Percentiles rank a stretch among this genome's conserved stretches.
These are phyloP conservation scores for Pogonognathellus flavescens DNA, from an alignment of 1,140 invertebrate species.

Conservation along the genomic window DNA sequence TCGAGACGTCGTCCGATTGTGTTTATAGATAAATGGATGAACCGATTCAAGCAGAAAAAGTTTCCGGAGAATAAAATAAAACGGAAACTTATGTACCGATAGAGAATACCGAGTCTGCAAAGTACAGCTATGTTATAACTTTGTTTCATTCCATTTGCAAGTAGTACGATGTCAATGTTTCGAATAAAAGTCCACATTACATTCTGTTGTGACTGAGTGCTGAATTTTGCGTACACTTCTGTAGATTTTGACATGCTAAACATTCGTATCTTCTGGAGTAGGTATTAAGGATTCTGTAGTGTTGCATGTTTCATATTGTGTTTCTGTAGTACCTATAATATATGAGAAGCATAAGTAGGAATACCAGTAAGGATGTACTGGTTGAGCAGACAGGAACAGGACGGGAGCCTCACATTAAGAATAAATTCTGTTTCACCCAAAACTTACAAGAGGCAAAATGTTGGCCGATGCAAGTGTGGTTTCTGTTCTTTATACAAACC, in stretches of 20 bases:
- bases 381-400: too few species aligned
- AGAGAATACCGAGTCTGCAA: too few species aligned
- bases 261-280: not conserved
- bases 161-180: conserved; percentile 15
- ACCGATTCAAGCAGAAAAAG: conserved; percentile 45
- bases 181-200: not conserved
- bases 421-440: too few species aligned
- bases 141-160: conserved; percentile 23
- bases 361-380: too few species aligned
- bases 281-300: not conserved
- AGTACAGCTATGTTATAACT: not conserved
- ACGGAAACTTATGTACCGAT: conserved; percentile 14
- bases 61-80: conserved; percentile 41
- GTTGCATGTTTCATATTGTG: too few species aligned
- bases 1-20: conserved; percentile 47
- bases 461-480: too few species aligned
- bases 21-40: conserved; percentile 50
- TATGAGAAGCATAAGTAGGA: too few species aligned
- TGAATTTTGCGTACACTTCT: not conserved
- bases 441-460: too few species aligned
- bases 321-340: too few species aligned
- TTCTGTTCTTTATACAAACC: too few species aligned
- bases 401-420: too few species aligned
- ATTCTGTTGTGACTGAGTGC: not conserved
- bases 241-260: conserved; percentile 9